These are phyloP conservation scores for Oreochromis mossambicus DNA, from an alignment of 2,797 vertebrate species.

Conservation along the genomic window DNA sequence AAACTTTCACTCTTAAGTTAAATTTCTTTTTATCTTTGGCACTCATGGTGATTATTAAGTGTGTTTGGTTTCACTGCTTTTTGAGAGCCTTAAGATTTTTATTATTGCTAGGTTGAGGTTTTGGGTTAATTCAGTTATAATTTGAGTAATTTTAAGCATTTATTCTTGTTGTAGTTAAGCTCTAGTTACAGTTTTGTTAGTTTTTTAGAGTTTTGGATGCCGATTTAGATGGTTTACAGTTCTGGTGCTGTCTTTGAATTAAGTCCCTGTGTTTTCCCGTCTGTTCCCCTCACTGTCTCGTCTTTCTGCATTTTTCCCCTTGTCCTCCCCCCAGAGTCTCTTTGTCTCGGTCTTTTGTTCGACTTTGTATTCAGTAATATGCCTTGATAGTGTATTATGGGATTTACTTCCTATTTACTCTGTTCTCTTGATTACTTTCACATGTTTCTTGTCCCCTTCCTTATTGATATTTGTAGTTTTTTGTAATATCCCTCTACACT, in stretches of 20 bases:
- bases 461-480: neutral
- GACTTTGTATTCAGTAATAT: neutral
- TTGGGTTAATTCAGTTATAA: neutral
- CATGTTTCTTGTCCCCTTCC: neutral
- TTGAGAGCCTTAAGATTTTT: neutral
- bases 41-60: neutral
- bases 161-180: neutral
- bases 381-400: neutral
- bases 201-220: neutral
- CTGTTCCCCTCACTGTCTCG: neutral
- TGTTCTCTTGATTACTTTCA: neutral
- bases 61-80: neutral
- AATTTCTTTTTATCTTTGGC: neutral
- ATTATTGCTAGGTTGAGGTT: neutral
- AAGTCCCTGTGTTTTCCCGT: neutral
- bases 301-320: neutral
- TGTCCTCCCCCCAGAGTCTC: neutral
- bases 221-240: neutral
- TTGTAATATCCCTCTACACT: neutral
- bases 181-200: neutral
- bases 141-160: neutral
- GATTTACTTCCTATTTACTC: neutral
- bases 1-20: neutral
- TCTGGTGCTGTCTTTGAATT: neutral
- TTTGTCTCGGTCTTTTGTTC: rapidly evolving